Percentiles rank a stretch among this genome's conserved stretches.
These are phyloP conservation scores for Ommatoiulus sabulosus DNA, from an alignment of 2,888 invertebrate genomes.

Conservation along the genomic window DNA sequence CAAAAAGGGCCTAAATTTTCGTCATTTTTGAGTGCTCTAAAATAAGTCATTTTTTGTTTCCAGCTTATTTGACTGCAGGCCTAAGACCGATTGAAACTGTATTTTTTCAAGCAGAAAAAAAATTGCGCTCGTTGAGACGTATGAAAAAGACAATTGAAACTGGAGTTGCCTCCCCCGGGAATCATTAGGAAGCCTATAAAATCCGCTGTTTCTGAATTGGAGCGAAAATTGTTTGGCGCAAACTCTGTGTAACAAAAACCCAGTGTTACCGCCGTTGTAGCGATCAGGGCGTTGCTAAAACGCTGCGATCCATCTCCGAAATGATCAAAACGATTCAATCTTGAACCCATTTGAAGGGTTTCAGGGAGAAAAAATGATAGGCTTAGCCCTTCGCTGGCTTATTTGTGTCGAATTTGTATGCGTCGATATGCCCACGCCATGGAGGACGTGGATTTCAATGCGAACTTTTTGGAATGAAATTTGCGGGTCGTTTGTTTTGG, in stretches of 20 bases:
- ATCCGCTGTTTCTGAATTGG: constrained; percentile 34
- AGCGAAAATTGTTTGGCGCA: neutral
- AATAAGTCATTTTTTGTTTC: neutral
- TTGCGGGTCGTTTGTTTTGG: neutral
- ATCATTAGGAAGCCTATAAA: constrained; percentile 34
- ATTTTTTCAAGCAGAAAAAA: constrained; percentile 27
- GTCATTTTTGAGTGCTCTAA: constrained; percentile 17
- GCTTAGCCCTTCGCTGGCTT: neutral
- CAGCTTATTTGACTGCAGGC: constrained; percentile 28
- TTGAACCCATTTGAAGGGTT: constrained; percentile 8
- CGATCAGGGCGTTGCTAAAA: constrained; percentile 28
- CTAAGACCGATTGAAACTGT: constrained; percentile 27
- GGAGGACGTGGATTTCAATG: neutral
- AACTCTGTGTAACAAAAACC: neutral
- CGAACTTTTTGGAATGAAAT: neutral
- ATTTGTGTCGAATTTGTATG: constrained; percentile 34
- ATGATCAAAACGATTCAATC: constrained; percentile 21
- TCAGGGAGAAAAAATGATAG: neutral
- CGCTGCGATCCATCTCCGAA: constrained; percentile 14
- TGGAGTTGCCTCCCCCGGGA: constrained; percentile 23
- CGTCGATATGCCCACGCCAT: neutral
- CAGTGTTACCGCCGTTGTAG: neutral
- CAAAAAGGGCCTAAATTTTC: constrained; percentile 3
- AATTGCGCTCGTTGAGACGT: neutral
- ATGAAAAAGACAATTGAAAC: constrained; percentile 34